Evolutionary conservation across 2,113 vertebrate genomes (phyloP).

Genomic region (Aphelocoma coerulescens): DNA sequence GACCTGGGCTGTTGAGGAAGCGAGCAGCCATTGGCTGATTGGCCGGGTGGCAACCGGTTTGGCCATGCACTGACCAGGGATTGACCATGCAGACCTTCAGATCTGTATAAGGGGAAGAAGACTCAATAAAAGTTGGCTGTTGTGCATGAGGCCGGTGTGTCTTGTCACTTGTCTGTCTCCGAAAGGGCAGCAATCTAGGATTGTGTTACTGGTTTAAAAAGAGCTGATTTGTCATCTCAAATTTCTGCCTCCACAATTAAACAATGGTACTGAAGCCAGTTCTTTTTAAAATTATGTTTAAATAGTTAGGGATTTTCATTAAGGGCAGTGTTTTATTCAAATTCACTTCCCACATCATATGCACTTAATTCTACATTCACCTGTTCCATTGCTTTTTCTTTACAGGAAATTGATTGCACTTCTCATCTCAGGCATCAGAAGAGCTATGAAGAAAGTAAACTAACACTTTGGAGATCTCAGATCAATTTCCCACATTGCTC

Average conservation of each 20-base stretch:
- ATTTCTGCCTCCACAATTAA: neutral
- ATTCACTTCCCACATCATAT: neutral
- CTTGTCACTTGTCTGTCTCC: no score
- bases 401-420: neutral
- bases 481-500: neutral
- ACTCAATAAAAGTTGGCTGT: no score
- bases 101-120: no score
- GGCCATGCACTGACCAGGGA: no score
- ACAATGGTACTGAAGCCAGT: neutral
- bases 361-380: neutral
- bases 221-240: neutral
- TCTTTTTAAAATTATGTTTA: neutral
- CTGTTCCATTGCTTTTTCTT: neutral
- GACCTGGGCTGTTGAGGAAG: no score
- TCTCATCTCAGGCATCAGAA: neutral
- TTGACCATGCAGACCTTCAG: no score
- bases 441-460: neutral
- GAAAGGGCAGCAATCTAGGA: neutral
- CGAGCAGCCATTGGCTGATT: no score
- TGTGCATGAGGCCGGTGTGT: no score
- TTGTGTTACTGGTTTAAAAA: neutral
- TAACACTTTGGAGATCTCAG: neutral
- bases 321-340: neutral
- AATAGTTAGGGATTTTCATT: neutral
- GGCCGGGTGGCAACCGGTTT: no score